Base-by-base conservation (phyloP, 2,888 invertebrate genomes). In the Mesopsocus fuscifrons region DNA sequence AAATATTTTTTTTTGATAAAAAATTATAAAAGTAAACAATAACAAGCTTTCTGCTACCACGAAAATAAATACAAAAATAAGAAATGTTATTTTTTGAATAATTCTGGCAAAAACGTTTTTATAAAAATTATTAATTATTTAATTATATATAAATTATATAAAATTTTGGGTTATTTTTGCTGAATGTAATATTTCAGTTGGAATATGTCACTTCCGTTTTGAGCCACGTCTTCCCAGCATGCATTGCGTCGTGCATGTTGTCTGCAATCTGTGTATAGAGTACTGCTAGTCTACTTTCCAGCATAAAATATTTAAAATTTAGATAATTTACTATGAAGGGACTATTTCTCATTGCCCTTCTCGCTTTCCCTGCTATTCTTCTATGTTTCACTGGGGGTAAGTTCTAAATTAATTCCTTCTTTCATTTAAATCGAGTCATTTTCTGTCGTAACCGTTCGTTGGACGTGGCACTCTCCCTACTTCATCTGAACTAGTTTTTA, bases 351-450 rank as follows among this genome's bases (percentile, higher is more conserved):
- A 59, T 77, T 41, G 56, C 69, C 48, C 57, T 82, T 44, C 55
- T 83, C 54, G 71, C 78, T 52, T 62, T 83, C 49, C 81, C 82
- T 52, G 73, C 77, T 23, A 68, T 77, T 35, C 68, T 82, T 50
- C 69, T 78, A 51, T 74, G 75, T 51, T 68, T 77, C 49, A 72
- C 74, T 59, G 68, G 65, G 61, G 76, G 83, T 84, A 69, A 79
- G 77, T 69, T 26, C 26, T n/a, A n/a, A 34, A 21, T 33, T 41
- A n/a, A n/a, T n/a, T n/a, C n/a, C n/a, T n/a, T n/a, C n/a, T n/a
- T n/a, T n/a, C n/a, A n/a, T n/a, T n/a, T n/a, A n/a, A n/a, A n/a
- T n/a, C n/a, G n/a, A n/a, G n/a, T n/a, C n/a, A n/a, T n/a, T n/a
- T n/a, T n/a, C n/a, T n/a, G n/a, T n/a, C n/a, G n/a, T n/a, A n/a